Evolutionary conservation across 2,113 vertebrate species (phyloP).

Genomic region (Microtus ochrogaster): DNA sequence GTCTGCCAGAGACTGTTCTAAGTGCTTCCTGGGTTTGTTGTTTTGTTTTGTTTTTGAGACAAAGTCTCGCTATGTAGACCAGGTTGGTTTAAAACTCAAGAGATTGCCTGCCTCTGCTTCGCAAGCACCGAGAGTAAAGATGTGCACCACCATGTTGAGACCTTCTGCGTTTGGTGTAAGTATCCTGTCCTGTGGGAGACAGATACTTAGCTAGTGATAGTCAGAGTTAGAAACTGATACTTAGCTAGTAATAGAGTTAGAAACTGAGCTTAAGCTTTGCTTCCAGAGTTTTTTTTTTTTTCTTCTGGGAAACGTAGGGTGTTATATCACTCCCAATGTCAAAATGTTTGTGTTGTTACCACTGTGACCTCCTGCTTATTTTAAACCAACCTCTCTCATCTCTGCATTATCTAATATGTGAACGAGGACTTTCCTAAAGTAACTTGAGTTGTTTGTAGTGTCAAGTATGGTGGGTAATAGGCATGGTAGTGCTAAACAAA

Average conservation of each 20-base stretch:
- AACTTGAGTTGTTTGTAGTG: slow-evolving; percentile 39
- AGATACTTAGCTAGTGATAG: slow-evolving; percentile 3
- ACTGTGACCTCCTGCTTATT: slow-evolving; percentile 16
- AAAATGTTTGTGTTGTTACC: slow-evolving; percentile 8
- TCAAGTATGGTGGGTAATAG: not conserved
- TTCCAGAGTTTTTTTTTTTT: not conserved
- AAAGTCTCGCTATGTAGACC: not conserved
- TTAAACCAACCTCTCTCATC: not conserved
- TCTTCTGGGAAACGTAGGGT: not conserved
- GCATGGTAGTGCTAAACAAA: slow-evolving; percentile 11
- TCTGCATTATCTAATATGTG: slow-evolving; percentile 16
- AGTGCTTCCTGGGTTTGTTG: not conserved
- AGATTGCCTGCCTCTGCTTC: not conserved
- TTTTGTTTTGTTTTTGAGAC: too few species aligned
- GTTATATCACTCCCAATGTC: not conserved
- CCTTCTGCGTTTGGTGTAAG: not conserved
- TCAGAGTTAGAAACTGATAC: slow-evolving; percentile 7
- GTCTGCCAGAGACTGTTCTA: slow-evolving; percentile 17
- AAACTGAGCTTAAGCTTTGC: slow-evolving; percentile 10
- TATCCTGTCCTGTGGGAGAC: slow-evolving; percentile 23
- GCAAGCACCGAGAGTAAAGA: not conserved
- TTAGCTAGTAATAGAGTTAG: not conserved
- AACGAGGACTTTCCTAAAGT: slow-evolving; percentile 13
- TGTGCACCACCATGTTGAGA: not conserved
- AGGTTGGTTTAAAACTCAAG: not conserved